Conservation (phyloP, 2,888 invertebrate genomes). For the Apamea anceps region DNA sequence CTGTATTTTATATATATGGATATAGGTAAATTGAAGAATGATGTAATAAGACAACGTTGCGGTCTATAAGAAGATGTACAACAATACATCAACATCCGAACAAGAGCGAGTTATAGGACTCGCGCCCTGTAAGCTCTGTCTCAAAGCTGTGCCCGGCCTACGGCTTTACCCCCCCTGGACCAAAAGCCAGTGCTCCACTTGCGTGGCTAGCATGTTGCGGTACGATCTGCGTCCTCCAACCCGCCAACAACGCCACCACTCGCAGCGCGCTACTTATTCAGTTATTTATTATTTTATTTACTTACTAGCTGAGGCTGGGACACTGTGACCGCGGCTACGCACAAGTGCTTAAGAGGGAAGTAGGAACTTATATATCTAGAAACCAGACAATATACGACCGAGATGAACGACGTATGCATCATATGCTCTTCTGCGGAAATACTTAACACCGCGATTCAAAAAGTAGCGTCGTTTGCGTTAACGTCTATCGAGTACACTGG, state of each 20-base stretch:
- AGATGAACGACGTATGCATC: background rate
- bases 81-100: background rate
- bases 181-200: background rate
- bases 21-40: background rate
- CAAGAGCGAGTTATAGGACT: background rate
- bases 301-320: background rate
- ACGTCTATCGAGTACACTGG: background rate
- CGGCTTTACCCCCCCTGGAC: background rate
- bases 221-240: conserved; percentile 2
- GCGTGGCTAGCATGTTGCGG: background rate
- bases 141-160: too few relatives aligned
- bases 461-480: background rate
- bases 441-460: background rate
- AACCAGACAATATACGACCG: background rate
- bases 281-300: conserved; percentile 7
- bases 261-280: background rate
- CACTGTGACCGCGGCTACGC: background rate
- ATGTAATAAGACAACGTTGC: background rate
- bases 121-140: background rate
- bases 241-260: background rate
- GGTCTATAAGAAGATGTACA: background rate
- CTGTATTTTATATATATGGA: too few relatives aligned
- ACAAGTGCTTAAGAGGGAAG: background rate
- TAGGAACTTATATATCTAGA: background rate
- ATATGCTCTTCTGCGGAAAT: background rate